Conservation (phyloP, 2,888 invertebrate genomes). For the Acanthopleura granulata region DNA sequence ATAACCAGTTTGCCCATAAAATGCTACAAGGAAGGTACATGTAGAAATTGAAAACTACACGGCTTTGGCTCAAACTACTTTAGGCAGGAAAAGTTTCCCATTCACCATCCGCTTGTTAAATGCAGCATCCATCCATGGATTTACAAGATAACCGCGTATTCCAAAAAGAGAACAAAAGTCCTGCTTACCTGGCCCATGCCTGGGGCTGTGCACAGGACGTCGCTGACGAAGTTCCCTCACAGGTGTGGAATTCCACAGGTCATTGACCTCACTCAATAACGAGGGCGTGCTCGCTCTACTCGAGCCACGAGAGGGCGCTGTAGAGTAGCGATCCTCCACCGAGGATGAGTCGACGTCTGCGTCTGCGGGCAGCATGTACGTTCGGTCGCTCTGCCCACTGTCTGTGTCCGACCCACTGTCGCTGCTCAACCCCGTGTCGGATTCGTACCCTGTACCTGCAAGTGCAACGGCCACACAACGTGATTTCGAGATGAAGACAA, state of each 20-base stretch:
- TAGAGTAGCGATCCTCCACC: neutral
- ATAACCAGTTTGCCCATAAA: no score
- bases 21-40: no score
- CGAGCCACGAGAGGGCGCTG: neutral
- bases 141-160: no score
- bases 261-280: conserved; percentile 32
- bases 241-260: conserved; percentile 35
- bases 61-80: no score
- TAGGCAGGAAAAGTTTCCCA: no score
- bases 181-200: conserved; percentile 5
- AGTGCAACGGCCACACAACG: neutral
- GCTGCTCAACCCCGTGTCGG: conserved; percentile 19
- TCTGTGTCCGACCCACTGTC: neutral
- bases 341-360: conserved; percentile 14
- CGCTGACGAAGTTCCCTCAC: conserved; percentile 26
- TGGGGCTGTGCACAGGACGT: neutral
- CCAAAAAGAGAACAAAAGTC: no score
- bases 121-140: no score
- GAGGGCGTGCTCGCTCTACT: conserved; percentile 15
- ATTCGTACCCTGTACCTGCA: conserved; percentile 27
- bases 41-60: no score
- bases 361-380: neutral
- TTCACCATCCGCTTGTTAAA: no score
- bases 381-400: conserved; percentile 9
- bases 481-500: no score